Conservation (phyloP, 2,888 invertebrate species). For the Plagiodera versicolora region DNA sequence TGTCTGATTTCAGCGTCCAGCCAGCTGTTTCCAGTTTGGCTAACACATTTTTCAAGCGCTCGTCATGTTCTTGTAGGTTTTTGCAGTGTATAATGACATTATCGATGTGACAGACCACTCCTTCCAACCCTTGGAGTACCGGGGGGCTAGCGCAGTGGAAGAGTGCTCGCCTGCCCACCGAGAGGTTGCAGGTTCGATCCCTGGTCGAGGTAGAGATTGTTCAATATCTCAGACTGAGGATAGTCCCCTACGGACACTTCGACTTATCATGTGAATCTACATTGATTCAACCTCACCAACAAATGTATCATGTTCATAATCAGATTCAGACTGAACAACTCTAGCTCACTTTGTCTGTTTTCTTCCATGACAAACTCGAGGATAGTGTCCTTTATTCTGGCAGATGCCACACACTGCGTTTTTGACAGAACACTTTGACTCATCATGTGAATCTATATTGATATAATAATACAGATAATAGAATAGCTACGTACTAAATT, state of each 20-base stretch:
- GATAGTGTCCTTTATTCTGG: constrained; percentile 11
- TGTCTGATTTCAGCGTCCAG: constrained; percentile 23
- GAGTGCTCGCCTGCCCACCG: no score
- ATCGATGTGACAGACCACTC: constrained; percentile 6
- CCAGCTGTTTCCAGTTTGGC: not conserved
- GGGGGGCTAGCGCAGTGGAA: no score
- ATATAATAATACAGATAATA: no score
- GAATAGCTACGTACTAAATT: no score
- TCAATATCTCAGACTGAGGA: no score
- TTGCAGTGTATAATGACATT: not conserved
- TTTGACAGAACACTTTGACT: constrained; percentile 14
- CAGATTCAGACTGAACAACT: not conserved
- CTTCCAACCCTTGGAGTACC: not conserved
- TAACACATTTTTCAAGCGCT: not conserved
- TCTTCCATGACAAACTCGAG: constrained; percentile 3
- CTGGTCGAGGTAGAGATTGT: no score
- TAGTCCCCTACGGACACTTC: constrained; percentile 9
- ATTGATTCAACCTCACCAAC: constrained; percentile 5
- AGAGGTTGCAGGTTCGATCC: no score
- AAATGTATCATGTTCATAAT: constrained; percentile 3
- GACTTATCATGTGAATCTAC: not conserved
- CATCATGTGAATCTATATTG: not conserved
- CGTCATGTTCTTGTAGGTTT: constrained; percentile 4
- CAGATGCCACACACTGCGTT: constrained; percentile 16
- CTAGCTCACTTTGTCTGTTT: not conserved